These are phyloP conservation scores for Nibea albiflora DNA, from an alignment of 2,113 vertebrate species.

Conservation along the genomic window DNA sequence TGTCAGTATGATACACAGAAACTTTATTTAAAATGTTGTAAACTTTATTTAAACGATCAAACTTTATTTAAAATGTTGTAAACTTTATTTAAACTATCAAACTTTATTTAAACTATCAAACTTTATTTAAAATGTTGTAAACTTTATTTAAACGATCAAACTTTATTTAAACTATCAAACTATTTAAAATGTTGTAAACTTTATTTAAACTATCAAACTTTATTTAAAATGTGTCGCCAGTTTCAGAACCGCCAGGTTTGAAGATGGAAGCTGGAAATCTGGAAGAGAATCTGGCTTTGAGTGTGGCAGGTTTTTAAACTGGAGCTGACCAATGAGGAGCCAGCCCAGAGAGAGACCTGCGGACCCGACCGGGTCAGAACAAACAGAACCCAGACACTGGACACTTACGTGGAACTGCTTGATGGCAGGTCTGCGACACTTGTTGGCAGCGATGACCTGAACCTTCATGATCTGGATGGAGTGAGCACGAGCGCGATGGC, in stretches of 20 bases:
- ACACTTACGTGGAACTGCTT: slow-evolving; percentile 98
- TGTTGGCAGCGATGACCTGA: slow-evolving; percentile 94
- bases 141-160: no score
- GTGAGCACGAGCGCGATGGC: slow-evolving; percentile 94
- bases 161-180: no score
- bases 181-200: fast-evolving
- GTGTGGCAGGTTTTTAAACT: slow-evolving; percentile 60
- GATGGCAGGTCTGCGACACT: slow-evolving; percentile 95
- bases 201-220: no score
- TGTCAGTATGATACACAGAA: no score
- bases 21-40: no score
- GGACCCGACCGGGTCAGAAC: fast-evolving
- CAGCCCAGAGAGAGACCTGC: slow-evolving; percentile 76
- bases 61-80: no score
- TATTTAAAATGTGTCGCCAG: slow-evolving; percentile 58
- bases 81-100: no score
- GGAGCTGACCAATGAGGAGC: slow-evolving; percentile 38
- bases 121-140: no score
- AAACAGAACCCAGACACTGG: fast-evolving
- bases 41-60: no score
- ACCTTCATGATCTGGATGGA: slow-evolving; percentile 99
- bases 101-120: no score
- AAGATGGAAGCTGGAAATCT: slow-evolving; percentile 67
- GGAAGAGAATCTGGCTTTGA: slow-evolving; percentile 78
- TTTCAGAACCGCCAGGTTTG: slow-evolving; percentile 70